Percentiles rank a stretch among this genome's conserved stretches.
Evolutionary conservation across 2,797 vertebrate species (phyloP).

Genomic region (Toxotes lorentzi): DNA sequence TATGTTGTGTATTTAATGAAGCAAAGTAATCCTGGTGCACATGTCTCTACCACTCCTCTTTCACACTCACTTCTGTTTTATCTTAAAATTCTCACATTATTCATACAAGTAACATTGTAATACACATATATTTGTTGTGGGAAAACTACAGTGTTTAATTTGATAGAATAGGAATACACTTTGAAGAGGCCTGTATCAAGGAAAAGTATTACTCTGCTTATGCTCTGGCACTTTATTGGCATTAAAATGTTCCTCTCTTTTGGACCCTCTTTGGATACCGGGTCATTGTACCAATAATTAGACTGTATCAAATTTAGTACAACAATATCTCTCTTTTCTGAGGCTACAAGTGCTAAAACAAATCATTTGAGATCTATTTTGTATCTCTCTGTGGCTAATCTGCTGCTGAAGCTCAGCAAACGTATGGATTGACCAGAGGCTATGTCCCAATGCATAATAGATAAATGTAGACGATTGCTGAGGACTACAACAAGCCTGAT

Average conservation of each 20-base stretch:
- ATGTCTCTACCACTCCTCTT: constrained; percentile 13
- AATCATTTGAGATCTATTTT: constrained; percentile 25
- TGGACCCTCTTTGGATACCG: not conserved
- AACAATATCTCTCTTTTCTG: constrained; percentile 14
- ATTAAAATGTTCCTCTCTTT: not conserved
- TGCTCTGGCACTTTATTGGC: not conserved
- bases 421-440: constrained; percentile 39
- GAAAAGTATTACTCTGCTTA: not conserved
- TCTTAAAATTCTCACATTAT: not conserved
- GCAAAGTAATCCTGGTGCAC: constrained; percentile 64
- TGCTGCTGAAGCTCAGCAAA: constrained; percentile 28
- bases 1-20: constrained; percentile 77
- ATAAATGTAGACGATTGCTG: constrained; percentile 45
- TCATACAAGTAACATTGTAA: constrained; percentile 4
- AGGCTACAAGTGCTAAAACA: constrained; percentile 12
- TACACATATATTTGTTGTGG: not conserved
- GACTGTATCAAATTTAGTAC: not conserved
- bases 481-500: constrained; percentile 40
- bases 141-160: not conserved
- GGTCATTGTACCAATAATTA: not conserved
- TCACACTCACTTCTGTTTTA: constrained; percentile 39
- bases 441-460: constrained; percentile 44
- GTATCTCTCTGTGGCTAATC: constrained; percentile 11
- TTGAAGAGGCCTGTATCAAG: not conserved
- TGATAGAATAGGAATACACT: not conserved